Percentiles rank a stretch among this genome's conserved stretches.
Conservation (phyloP, 2,797 vertebrate species). For the Crypturellus tataupa region DNA sequence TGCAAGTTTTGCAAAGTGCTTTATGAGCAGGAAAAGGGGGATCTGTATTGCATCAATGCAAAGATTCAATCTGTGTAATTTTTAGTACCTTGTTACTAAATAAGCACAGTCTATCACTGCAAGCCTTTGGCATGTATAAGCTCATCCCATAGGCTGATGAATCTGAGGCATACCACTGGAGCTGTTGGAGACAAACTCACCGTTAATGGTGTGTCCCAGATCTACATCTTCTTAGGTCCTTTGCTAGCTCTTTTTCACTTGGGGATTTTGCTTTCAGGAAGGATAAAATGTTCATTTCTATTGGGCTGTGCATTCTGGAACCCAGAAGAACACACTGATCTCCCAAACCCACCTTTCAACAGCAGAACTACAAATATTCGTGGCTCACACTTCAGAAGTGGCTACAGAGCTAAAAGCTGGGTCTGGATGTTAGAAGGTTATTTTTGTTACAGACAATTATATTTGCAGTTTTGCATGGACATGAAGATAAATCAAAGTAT, state of each 20-base stretch:
- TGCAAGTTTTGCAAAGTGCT: not conserved
- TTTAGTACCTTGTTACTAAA: not conserved
- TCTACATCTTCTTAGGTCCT: not conserved
- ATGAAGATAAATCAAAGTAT: not conserved
- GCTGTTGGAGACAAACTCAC: not conserved
- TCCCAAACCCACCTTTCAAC: not conserved
- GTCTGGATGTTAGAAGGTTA: not conserved
- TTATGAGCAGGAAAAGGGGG: not conserved
- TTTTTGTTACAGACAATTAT: not conserved
- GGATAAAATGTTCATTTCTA: not conserved
- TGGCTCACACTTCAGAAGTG: not conserved
- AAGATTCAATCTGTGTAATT: not conserved
- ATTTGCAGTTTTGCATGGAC: conserved; percentile 2
- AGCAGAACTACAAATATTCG: not conserved
- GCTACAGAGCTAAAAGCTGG: not conserved
- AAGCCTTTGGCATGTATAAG: not conserved
- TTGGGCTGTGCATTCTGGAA: not conserved
- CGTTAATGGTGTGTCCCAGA: not conserved
- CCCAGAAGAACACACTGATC: not conserved
- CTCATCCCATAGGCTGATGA: not conserved
- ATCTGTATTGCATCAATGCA: not conserved
- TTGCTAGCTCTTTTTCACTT: not conserved
- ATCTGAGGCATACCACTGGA: not conserved
- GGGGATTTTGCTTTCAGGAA: not conserved
- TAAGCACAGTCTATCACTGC: not conserved